These are phyloP conservation scores for Chelon auratus DNA, from an alignment of 2,797 vertebrate genomes.

Conservation along the genomic window DNA sequence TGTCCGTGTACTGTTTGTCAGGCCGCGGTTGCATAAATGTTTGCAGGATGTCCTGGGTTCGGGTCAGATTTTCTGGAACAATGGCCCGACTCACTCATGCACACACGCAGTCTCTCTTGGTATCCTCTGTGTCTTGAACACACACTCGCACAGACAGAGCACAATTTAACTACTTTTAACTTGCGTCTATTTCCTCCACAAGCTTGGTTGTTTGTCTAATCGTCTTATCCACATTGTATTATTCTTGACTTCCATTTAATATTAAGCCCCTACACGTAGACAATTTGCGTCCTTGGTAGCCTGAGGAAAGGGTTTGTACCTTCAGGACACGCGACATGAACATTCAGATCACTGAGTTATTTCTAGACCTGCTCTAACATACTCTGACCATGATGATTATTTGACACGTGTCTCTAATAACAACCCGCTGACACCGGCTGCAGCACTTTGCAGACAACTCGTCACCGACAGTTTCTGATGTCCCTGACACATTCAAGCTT, in stretches of 20 bases:
- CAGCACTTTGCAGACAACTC: slow-evolving; percentile 21
- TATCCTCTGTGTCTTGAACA: slow-evolving; percentile 46
- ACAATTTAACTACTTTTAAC: slow-evolving; percentile 22
- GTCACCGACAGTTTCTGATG: slow-evolving; percentile 23
- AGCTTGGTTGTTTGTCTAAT: slow-evolving; percentile 11
- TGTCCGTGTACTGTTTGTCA: slow-evolving; percentile 54
- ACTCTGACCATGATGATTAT: slow-evolving; percentile 8
- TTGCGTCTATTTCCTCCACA: slow-evolving; percentile 18
- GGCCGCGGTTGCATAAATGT: slow-evolving; percentile 64
- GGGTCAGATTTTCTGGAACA: slow-evolving; percentile 80
- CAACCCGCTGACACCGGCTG: neutral
- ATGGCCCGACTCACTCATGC: slow-evolving; percentile 72
- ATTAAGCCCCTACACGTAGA: slow-evolving; percentile 24
- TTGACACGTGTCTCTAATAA: slow-evolving; percentile 30
- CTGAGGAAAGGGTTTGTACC: slow-evolving; percentile 8
- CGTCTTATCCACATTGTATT: slow-evolving; percentile 8
- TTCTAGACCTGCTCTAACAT: slow-evolving; percentile 18
- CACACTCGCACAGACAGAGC: slow-evolving; percentile 21
- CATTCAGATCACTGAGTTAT: slow-evolving; percentile 23
- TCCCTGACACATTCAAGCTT: slow-evolving; percentile 27
- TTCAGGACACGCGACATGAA: slow-evolving; percentile 8
- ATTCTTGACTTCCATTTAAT: slow-evolving; percentile 28
- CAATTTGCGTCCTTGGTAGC: neutral
- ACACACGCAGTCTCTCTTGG: slow-evolving; percentile 50
- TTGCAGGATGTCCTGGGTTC: slow-evolving; percentile 73